These are phyloP conservation scores for Diglossa brunneiventris DNA, from an alignment of 2,113 vertebrate species.

Conservation along the genomic window DNA sequence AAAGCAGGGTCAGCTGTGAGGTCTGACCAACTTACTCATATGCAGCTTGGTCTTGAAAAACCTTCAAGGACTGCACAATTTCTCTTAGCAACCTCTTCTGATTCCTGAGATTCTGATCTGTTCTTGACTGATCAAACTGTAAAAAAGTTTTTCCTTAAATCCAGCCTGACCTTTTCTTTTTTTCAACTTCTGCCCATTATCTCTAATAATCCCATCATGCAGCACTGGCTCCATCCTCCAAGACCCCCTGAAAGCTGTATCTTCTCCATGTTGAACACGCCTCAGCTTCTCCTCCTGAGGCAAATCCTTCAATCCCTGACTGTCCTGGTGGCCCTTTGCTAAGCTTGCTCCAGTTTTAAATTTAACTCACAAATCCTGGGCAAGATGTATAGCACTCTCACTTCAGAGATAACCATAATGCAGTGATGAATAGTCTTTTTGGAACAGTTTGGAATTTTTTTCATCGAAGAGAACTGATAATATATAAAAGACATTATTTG, in stretches of 20 bases:
- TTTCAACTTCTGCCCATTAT: background rate
- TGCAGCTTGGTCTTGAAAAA: background rate
- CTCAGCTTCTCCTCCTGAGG: background rate
- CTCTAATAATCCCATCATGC: accelerated
- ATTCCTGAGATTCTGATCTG: background rate
- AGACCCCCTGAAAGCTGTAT: background rate
- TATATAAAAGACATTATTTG: background rate
- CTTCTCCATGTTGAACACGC: background rate
- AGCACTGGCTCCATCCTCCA: background rate
- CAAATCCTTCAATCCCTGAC: background rate
- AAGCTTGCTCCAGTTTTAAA: background rate
- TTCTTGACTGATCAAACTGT: background rate
- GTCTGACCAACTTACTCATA: background rate
- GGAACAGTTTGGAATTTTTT: background rate
- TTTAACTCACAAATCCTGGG: background rate
- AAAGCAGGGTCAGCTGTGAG: background rate
- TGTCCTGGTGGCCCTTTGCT: accelerated
- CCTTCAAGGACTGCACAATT: background rate
- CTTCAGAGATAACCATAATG: background rate
- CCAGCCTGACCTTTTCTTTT: background rate
- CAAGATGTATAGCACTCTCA: background rate
- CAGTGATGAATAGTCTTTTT: background rate
- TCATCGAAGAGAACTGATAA: background rate
- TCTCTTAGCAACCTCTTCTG: background rate
- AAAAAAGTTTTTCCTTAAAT: background rate